Conservation (phyloP, 2,797 vertebrate species). For the Galagoides demidoff region DNA sequence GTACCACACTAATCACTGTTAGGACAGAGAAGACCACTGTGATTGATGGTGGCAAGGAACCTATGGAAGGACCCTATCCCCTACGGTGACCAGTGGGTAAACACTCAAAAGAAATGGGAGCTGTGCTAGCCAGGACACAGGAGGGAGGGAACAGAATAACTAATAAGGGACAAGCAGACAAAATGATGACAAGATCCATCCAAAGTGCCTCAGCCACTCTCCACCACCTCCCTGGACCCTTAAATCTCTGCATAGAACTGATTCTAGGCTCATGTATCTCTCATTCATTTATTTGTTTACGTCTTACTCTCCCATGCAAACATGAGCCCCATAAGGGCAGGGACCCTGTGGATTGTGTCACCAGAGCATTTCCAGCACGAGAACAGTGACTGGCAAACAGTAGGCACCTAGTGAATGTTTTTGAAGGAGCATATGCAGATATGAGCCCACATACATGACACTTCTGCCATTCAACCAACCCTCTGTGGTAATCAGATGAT, state of each 20-base stretch:
- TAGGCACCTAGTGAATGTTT: background rate
- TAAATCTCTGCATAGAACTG: background rate
- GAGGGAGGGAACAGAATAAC: background rate
- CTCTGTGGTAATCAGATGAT: background rate
- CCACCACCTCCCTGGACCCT: background rate
- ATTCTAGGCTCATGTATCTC: background rate
- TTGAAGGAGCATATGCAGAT: background rate
- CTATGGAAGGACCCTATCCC: background rate
- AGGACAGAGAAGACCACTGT: background rate
- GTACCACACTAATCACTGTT: background rate
- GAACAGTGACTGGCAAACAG: background rate
- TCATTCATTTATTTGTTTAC: background rate
- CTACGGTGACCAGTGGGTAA: background rate
- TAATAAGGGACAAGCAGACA: background rate
- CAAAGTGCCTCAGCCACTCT: background rate
- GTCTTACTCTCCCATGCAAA: background rate
- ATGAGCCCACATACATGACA: background rate
- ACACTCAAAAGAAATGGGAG: background rate
- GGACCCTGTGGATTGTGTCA: background rate
- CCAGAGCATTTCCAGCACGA: background rate
- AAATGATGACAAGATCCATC: background rate
- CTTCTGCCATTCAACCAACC: background rate
- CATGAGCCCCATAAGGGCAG: background rate
- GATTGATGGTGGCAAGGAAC: background rate
- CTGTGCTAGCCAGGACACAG: background rate